phyloP scores from a whole-genome alignment of 2,888 invertebrate species.

The Campaea margaritaria region DNA sequence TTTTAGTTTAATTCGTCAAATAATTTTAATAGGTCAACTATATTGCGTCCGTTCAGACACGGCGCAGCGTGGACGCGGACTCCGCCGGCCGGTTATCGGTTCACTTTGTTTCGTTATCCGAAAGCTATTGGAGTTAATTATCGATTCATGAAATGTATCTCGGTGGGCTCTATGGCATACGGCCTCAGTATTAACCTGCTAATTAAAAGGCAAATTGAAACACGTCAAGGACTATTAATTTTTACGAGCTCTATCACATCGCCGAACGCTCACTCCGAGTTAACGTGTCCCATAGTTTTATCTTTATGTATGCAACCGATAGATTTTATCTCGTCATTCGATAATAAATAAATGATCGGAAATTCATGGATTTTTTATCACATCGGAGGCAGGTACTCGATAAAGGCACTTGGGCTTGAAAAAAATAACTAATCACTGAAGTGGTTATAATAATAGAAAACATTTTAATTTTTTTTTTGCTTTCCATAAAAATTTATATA shows the following conservation, averaged over 20 bases:
- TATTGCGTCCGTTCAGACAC: neutral
- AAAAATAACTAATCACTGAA: no score
- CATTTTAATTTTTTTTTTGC: no score
- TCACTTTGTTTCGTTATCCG: conserved; percentile 24
- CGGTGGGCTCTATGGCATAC: conserved; percentile 6
- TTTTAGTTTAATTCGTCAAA: conserved; percentile 15
- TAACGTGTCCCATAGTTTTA: conserved; percentile 50
- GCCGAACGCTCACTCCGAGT: conserved; percentile 41
- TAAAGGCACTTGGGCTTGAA: neutral
- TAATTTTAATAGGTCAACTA: neutral
- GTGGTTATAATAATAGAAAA: no score
- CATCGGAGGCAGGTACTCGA: neutral
- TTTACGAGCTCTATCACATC: conserved; percentile 71
- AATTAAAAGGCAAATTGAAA: conserved; percentile 78
- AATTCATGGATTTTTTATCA: conserved; percentile 58
- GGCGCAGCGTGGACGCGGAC: no score
- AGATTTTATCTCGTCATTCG: conserved; percentile 64
- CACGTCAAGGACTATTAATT: conserved; percentile 74
- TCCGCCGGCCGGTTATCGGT: conserved; percentile 7
- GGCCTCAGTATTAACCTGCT: conserved; percentile 41
- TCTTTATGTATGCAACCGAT: conserved; percentile 67
- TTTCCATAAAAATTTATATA: no score
- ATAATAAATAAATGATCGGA: conserved; percentile 72
- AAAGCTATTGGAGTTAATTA: conserved; percentile 30
- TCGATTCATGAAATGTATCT: conserved; percentile 37